phyloP scores from a whole-genome alignment of 2,888 invertebrate species.

The Phyllotreta striolata region DNA sequence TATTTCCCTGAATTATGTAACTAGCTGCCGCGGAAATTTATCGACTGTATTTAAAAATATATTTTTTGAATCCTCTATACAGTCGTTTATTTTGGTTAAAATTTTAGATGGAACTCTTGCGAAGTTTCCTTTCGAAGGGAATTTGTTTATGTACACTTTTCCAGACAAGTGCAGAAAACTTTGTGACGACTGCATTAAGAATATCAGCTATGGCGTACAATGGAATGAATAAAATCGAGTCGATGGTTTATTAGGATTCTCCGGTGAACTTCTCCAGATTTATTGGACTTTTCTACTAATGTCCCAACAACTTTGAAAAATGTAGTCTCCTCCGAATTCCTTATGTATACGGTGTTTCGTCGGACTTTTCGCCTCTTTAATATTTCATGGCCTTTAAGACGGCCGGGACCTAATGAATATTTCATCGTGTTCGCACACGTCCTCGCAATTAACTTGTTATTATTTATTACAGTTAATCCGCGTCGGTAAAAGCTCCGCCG shows the following conservation, averaged over 20 bases:
- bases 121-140: too few species aligned
- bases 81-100: background rate
- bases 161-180: background rate
- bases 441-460: slow-evolving; percentile 12
- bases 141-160: too few species aligned
- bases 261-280: slow-evolving; percentile 16
- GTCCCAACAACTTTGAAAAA: slow-evolving; percentile 15
- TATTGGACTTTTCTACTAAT: slow-evolving; percentile 18
- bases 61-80: background rate
- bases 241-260: slow-evolving; percentile 16
- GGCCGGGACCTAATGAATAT: slow-evolving; percentile 7
- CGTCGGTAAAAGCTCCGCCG: background rate
- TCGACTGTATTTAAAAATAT: background rate
- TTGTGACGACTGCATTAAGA: background rate
- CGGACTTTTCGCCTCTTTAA: slow-evolving; percentile 12
- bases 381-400: slow-evolving; percentile 14
- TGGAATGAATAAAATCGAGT: background rate
- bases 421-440: slow-evolving; percentile 12
- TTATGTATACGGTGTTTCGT: slow-evolving; percentile 15
- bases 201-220: background rate
- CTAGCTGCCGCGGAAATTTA: background rate
- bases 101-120: too few species aligned
- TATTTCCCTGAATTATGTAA: slow-evolving; percentile 2
- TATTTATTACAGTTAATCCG: slow-evolving; percentile 17
- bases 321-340: slow-evolving; percentile 12